phyloP scores from a whole-genome alignment of 2,113 vertebrate species.

The Ctenomys sociabilis region DNA sequence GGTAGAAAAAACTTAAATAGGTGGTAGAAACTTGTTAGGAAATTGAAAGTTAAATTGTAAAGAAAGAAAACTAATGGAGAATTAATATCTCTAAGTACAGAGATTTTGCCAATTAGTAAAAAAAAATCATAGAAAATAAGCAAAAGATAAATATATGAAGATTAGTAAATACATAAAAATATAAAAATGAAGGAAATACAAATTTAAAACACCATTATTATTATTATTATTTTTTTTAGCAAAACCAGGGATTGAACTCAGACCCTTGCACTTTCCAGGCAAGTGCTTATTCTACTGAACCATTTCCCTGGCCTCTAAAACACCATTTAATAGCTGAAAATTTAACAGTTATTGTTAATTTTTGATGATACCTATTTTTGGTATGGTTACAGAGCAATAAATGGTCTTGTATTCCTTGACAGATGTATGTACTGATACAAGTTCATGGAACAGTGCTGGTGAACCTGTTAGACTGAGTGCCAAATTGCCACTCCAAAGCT shows the following conservation, averaged over 20 bases:
- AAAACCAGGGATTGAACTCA: too few relatives aligned
- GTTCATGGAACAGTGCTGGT: background rate
- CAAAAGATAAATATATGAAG: background rate
- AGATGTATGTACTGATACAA: background rate
- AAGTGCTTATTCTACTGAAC: too few relatives aligned
- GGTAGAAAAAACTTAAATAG: background rate
- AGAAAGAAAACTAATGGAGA: conserved; percentile 20
- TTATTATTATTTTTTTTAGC: background rate
- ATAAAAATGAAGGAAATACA: conserved; percentile 28
- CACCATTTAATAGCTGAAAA: background rate
- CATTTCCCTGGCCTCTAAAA: too few relatives aligned
- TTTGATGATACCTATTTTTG: background rate
- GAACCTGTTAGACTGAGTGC: background rate
- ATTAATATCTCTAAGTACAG: background rate
- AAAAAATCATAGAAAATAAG: background rate
- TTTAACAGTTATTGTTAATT: background rate
- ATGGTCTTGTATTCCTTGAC: background rate
- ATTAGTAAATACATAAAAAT: background rate
- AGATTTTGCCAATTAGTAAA: background rate
- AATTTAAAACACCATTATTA: background rate
- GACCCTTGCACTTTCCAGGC: too few relatives aligned
- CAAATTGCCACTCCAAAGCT: background rate
- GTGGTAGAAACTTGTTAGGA: conserved; percentile 31
- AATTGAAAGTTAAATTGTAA: background rate
- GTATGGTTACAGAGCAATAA: background rate